Conservation (phyloP, 2,113 vertebrate species). For the Chitala chitala region DNA sequence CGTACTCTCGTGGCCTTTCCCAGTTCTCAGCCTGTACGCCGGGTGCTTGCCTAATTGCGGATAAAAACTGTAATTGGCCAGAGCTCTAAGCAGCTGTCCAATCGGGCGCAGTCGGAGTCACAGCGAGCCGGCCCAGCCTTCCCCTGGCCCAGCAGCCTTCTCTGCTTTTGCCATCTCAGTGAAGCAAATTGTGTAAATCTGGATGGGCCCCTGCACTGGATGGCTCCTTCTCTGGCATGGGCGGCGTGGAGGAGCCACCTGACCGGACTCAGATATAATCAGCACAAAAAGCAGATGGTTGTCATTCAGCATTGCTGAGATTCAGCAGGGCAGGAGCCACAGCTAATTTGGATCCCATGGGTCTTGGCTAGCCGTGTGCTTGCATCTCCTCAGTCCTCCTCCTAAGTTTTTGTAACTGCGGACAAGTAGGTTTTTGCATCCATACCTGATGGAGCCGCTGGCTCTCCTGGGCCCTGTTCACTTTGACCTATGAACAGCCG, state of each 20-base stretch:
- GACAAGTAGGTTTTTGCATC: not conserved
- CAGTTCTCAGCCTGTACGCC: not conserved
- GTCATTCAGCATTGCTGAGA: slow-evolving; percentile 9
- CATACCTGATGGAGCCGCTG: not conserved
- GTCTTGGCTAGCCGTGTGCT: not conserved
- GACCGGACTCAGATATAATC: slow-evolving; percentile 3
- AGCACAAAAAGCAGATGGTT: slow-evolving; percentile 9
- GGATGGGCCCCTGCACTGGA: not conserved
- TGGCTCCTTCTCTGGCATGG: not conserved
- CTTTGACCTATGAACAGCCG: not conserved
- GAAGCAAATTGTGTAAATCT: slow-evolving; percentile 6
- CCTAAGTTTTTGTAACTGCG: not conserved
- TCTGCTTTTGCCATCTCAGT: not conserved
- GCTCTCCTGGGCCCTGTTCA: not conserved
- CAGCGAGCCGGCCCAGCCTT: not conserved
- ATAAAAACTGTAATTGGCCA: not conserved
- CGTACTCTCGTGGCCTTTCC: no score
- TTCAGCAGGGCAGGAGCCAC: not conserved
- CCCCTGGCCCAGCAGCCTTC: not conserved
- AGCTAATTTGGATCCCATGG: not conserved
- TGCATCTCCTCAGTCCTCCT: not conserved
- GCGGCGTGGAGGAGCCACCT: slow-evolving; percentile 3
- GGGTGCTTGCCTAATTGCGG: not conserved
- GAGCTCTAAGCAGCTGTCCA: slow-evolving; percentile 16
- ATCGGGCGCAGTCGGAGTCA: slow-evolving; percentile 4